Conservation (phyloP, 2,888 invertebrate species). For the Campoletis raptor region DNA sequence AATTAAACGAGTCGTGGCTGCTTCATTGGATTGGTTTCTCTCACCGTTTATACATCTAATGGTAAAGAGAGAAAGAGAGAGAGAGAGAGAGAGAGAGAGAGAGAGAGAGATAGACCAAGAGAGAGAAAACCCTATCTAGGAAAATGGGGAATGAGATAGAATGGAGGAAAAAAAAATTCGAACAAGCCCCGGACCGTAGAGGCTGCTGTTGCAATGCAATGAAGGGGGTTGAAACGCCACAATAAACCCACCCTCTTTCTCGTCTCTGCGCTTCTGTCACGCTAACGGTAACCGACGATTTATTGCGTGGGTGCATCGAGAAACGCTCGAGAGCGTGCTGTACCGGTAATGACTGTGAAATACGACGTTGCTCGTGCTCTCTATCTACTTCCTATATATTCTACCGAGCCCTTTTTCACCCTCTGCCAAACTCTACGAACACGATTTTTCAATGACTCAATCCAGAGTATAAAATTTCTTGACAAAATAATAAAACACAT, state of each 20-base stretch:
- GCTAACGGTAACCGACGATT: conserved; percentile 81
- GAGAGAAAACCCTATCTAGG: conserved; percentile 38
- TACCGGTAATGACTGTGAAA: conserved; percentile 81
- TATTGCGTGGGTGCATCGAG: conserved; percentile 79
- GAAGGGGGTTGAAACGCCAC: conserved; percentile 72
- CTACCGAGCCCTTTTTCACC: conserved; percentile 45
- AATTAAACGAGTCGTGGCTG: conserved; percentile 69
- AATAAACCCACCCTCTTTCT: conserved; percentile 75
- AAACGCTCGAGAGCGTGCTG: conserved; percentile 78
- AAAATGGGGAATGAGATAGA: conserved; percentile 26
- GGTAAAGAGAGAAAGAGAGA: conserved; percentile 12
- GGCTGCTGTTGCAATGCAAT: conserved; percentile 61
- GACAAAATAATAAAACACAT: conserved; percentile 5
- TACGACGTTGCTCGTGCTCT: conserved; percentile 77
- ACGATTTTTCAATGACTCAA: conserved; percentile 70
- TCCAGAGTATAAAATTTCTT: conserved; percentile 41
- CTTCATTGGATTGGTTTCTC: conserved; percentile 59
- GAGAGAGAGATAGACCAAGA: conserved; percentile 67
- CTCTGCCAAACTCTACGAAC: conserved; percentile 63
- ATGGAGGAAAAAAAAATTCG: conserved; percentile 47
- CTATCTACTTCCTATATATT: conserved; percentile 62
- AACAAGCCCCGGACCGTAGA: conserved; percentile 56
- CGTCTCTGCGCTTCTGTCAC: conserved; percentile 70
- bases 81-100: conserved; percentile 58
- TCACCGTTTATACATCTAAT: conserved; percentile 22